Percentiles rank a stretch among this genome's conserved stretches.
Evolutionary conservation across 2,888 invertebrate genomes (phyloP).

Genomic region (Acrobasis repandana): DNA sequence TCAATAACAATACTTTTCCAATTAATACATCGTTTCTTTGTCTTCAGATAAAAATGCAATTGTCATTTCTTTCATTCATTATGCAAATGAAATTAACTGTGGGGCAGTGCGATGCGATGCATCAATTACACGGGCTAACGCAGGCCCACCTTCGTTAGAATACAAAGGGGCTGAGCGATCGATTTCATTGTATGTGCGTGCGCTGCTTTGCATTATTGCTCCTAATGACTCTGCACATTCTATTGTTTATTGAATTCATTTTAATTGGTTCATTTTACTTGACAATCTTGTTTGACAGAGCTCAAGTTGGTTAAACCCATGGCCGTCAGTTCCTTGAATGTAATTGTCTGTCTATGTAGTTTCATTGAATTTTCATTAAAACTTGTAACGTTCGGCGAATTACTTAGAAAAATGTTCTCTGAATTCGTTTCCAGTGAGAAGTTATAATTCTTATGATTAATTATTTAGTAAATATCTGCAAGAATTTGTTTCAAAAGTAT

Average conservation of each 20-base stretch:
- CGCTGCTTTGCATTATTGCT: constrained; percentile 28
- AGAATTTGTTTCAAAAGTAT: no score
- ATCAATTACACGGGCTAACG: constrained; percentile 64
- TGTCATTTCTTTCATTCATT: constrained; percentile 27
- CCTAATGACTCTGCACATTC: constrained; percentile 29
- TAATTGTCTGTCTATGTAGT: background rate
- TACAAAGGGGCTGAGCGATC: constrained; percentile 62
- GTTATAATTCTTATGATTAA: background rate
- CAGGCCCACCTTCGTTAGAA: constrained; percentile 65
- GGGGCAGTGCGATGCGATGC: constrained; percentile 46
- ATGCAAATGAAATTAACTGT: constrained; percentile 38
- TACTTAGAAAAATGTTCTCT: background rate
- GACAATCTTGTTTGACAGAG: constrained; percentile 20
- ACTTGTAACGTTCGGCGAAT: background rate
- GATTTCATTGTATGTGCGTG: constrained; percentile 52
- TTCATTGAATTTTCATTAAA: background rate
- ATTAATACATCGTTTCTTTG: background rate
- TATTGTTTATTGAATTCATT: constrained; percentile 23
- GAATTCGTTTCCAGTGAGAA: background rate
- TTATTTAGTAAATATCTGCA: background rate
- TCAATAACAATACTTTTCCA: background rate
- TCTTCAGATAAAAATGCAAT: constrained; percentile 6
- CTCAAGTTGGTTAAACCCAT: background rate
- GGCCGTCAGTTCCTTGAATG: constrained; percentile 27
- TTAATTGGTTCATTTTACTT: constrained; percentile 6